phyloP scores from a whole-genome alignment of 2,888 invertebrate species.

The Meghimatium bilineatum region DNA sequence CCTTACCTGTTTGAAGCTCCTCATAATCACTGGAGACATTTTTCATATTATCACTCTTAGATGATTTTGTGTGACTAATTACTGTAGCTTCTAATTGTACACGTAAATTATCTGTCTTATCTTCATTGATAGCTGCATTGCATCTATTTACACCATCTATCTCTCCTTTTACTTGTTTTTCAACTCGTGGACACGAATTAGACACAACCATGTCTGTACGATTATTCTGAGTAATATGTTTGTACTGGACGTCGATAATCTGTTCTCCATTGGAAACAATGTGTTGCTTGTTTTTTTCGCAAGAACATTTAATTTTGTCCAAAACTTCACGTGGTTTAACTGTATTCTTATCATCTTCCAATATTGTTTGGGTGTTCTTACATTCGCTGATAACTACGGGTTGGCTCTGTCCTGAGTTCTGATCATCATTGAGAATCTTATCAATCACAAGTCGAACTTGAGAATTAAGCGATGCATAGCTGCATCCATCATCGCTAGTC shows the following conservation, averaged over 20 bases:
- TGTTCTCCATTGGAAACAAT: background rate
- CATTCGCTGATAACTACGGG: background rate
- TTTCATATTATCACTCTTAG: background rate
- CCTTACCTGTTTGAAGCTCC: background rate
- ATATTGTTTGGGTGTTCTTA: background rate
- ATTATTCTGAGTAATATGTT: background rate
- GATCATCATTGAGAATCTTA: background rate
- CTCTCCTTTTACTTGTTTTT: background rate
- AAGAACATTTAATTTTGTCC: too few relatives aligned
- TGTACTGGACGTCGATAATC: background rate
- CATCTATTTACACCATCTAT: background rate
- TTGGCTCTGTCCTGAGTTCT: background rate
- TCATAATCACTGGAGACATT: background rate
- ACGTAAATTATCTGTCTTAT: background rate
- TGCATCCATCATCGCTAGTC: background rate
- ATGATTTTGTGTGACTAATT: background rate
- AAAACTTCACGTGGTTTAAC: background rate
- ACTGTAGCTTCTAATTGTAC: background rate
- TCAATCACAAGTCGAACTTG: slow-evolving; percentile 30
- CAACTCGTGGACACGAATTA: background rate
- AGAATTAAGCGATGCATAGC: background rate
- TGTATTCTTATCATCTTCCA: background rate
- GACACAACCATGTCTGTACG: background rate
- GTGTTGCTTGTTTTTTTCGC: background rate
- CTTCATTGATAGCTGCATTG: background rate